Conservation (phyloP, 2,888 invertebrate species). For the Ormia ochracea region DNA sequence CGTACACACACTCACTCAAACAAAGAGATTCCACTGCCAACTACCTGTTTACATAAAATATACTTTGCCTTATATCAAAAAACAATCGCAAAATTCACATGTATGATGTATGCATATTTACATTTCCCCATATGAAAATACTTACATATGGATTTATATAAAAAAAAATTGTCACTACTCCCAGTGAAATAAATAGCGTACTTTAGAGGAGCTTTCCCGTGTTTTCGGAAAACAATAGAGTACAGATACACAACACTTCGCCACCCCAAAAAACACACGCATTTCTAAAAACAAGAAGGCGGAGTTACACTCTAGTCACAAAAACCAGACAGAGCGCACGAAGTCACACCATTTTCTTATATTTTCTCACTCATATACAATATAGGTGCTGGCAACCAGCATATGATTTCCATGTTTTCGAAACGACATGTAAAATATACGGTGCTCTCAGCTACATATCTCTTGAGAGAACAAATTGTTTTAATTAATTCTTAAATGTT, state of each 20-base stretch:
- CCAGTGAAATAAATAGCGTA: slow-evolving; percentile 23
- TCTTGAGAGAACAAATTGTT: too few species aligned
- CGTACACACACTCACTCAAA: background rate
- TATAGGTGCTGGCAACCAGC: slow-evolving; percentile 19
- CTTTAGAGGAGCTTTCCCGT: slow-evolving; percentile 35
- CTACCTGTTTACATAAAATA: slow-evolving; percentile 63
- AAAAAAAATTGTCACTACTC: slow-evolving; percentile 25
- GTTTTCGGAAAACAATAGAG: slow-evolving; percentile 61
- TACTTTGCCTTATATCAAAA: too few species aligned
- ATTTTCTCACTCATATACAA: slow-evolving; percentile 55
- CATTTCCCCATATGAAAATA: too few species aligned
- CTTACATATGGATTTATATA: too few species aligned
- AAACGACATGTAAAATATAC: too few species aligned
- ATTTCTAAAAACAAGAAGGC: slow-evolving; percentile 64
- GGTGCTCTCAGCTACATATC: too few species aligned
- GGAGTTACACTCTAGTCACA: slow-evolving; percentile 62
- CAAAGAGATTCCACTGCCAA: slow-evolving; percentile 48
- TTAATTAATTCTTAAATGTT: background rate
- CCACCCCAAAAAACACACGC: slow-evolving; percentile 71
- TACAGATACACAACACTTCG: slow-evolving; percentile 64
- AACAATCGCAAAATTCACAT: too few species aligned
- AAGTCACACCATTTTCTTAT: slow-evolving; percentile 63
- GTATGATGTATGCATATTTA: too few species aligned
- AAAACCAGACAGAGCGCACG: slow-evolving; percentile 54
- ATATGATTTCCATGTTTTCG: slow-evolving; percentile 73